Conservation (phyloP, 2,113 vertebrate species). For the Astatotilapia flaviijosephi region DNA sequence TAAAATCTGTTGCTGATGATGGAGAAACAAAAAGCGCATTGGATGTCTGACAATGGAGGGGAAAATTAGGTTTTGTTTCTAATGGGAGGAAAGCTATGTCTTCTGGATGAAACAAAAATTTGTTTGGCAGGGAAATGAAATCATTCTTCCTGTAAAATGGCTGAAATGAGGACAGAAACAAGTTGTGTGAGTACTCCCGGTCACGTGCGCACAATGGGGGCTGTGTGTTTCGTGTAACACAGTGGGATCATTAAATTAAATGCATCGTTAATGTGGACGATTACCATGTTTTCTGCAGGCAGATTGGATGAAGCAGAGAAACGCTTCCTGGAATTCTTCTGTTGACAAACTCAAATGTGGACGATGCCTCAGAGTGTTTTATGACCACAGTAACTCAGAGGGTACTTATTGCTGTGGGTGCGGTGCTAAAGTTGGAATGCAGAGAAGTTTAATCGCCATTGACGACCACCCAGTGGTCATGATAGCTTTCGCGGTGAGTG, state of each 20-base stretch:
- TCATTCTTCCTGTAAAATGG: background rate
- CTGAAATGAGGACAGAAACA: slow-evolving; percentile 1
- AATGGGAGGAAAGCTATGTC: slow-evolving; percentile 33
- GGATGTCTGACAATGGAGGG: slow-evolving; percentile 19
- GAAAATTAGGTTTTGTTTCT: slow-evolving; percentile 29
- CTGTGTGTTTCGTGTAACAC: background rate
- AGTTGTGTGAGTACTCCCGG: background rate
- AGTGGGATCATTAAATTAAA: background rate
- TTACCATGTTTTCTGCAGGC: background rate
- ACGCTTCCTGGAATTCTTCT: background rate
- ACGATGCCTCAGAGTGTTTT: slow-evolving; percentile 3
- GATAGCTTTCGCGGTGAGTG: background rate
- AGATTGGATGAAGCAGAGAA: background rate
- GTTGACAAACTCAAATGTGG: background rate
- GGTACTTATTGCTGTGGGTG: background rate
- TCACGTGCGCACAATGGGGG: background rate
- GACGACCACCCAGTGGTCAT: background rate
- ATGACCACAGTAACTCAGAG: background rate
- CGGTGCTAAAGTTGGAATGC: background rate
- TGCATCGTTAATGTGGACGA: background rate
- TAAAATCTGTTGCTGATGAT: slow-evolving; percentile 4
- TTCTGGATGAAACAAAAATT: too few species aligned
- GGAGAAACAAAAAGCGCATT: slow-evolving; percentile 33
- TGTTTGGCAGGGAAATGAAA: slow-evolving; percentile 3
- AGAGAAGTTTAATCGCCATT: background rate